These are phyloP conservation scores for Fringilla coelebs DNA, from an alignment of 2,797 vertebrate genomes.

Conservation along the genomic window DNA sequence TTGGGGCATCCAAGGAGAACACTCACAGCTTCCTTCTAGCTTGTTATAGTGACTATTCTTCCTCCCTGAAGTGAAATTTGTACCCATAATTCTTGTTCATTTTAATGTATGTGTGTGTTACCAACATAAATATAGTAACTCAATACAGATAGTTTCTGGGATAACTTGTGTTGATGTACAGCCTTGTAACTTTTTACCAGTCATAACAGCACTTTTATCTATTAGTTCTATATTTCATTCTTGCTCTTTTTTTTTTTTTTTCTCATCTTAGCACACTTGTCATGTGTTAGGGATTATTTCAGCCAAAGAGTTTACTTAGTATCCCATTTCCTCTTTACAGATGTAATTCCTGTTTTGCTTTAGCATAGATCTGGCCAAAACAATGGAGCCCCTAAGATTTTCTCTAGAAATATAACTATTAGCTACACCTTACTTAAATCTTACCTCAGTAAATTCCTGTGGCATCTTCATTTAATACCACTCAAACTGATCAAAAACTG, in stretches of 20 bases:
- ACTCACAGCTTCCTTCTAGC: not conserved
- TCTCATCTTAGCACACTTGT: not conserved
- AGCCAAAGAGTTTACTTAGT: not conserved
- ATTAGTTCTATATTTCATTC: not conserved
- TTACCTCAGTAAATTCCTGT: not conserved
- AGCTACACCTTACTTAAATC: not conserved
- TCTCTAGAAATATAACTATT: not conserved
- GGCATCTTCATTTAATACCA: not conserved
- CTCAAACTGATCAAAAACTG: not conserved
- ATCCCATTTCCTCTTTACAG: not conserved
- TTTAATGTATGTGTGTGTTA: not conserved
- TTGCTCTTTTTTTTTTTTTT: no score
- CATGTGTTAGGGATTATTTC: not conserved
- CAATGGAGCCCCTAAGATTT: not conserved
- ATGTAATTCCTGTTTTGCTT: not conserved
- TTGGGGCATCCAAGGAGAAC: not conserved
- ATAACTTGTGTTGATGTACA: not conserved
- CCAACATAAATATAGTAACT: not conserved
- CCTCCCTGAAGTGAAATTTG: not conserved
- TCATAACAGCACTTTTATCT: not conserved
- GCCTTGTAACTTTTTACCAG: not conserved
- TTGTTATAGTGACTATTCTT: not conserved
- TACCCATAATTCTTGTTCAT: no score
- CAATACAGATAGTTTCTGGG: not conserved
- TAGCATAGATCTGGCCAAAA: not conserved